Evolutionary conservation across 2,888 invertebrate species (phyloP).

Genomic region (Acronicta leporina): DNA sequence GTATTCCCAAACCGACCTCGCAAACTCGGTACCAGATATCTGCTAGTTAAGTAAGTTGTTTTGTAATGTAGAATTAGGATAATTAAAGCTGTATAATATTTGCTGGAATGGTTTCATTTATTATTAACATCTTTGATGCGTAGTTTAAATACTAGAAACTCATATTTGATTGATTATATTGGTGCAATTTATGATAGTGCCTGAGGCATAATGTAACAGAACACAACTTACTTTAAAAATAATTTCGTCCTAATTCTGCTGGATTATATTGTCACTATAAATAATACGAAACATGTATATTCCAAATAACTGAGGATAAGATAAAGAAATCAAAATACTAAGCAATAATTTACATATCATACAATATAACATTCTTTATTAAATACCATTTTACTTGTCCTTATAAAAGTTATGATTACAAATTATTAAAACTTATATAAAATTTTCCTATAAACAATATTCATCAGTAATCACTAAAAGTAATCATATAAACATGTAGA

Average conservation of each 20-base stretch:
- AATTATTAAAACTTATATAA: slow-evolving; percentile 64
- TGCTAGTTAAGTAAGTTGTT: slow-evolving; percentile 67
- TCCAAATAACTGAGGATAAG: too few relatives aligned
- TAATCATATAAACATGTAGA: slow-evolving; percentile 35
- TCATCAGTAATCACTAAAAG: slow-evolving; percentile 54
- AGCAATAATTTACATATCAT: neutral
- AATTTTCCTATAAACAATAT: slow-evolving; percentile 56
- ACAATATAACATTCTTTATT: slow-evolving; percentile 50
- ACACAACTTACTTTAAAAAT: too few relatives aligned
- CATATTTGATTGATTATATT: too few relatives aligned
- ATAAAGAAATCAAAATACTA: neutral
- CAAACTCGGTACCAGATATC: slow-evolving; percentile 74
- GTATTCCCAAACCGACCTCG: slow-evolving; percentile 74
- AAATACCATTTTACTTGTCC: slow-evolving; percentile 42
- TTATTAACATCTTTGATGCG: too few relatives aligned
- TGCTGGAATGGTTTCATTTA: slow-evolving; percentile 5
- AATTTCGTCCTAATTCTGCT: too few relatives aligned
- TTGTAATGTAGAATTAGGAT: slow-evolving; percentile 61
- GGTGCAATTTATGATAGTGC: too few relatives aligned
- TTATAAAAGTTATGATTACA: slow-evolving; percentile 58
- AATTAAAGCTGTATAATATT: slow-evolving; percentile 60
- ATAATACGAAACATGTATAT: too few relatives aligned
- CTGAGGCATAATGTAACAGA: too few relatives aligned
- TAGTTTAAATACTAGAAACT: too few relatives aligned
- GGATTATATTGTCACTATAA: too few relatives aligned